Conservation (phyloP, 2,888 invertebrate genomes). For the Trissoscelio sp. region DNA sequence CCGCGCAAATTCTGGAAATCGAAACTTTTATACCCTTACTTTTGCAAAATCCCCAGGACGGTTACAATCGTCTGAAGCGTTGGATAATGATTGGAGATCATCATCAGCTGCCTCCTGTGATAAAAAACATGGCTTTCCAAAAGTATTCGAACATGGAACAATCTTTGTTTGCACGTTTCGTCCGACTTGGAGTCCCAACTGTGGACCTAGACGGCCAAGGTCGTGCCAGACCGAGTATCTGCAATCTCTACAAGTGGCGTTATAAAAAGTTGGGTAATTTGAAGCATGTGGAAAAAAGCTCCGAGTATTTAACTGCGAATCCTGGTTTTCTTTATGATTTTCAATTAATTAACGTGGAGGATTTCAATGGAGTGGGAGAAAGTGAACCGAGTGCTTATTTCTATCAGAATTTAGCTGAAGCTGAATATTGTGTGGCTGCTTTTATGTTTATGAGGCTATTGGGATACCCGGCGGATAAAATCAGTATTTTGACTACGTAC, state of each 20-base stretch:
- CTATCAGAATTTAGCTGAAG: conserved; percentile 97
- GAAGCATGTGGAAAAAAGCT: conserved; percentile 91
- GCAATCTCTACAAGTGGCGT: conserved; percentile 97
- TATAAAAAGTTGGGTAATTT: conserved; percentile 98
- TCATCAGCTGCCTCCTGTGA: conserved; percentile 99
- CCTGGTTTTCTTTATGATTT: conserved; percentile 96
- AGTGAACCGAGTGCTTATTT: conserved; percentile 99
- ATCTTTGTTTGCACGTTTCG: conserved; percentile 97
- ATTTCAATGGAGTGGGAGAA: conserved; percentile 98
- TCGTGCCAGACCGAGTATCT: conserved; percentile 95
- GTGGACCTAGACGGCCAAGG: conserved; percentile 99
- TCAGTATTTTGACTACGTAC: conserved; percentile 99
- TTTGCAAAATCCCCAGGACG: conserved; percentile 99
- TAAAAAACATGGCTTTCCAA: conserved; percentile 99
- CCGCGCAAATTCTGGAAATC: conserved; percentile 99
- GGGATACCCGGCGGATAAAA: conserved; percentile 98
- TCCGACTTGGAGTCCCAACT: conserved; percentile 97
- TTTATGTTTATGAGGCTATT: conserved; percentile 99
- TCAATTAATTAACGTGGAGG: conserved; percentile 97
- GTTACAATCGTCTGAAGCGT: conserved; percentile 96
- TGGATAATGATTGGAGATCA: conserved; percentile 99
- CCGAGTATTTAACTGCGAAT: conserved; percentile 95
- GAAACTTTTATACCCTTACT: conserved; percentile 99
- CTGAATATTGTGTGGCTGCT: conserved; percentile 97
- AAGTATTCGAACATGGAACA: conserved; percentile 99